A percentile compares a stretch with the other conserved stretches of the same genome.
Conservation (phyloP, 2,888 invertebrate species). For the Ptycholaimellus sp. region DNA sequence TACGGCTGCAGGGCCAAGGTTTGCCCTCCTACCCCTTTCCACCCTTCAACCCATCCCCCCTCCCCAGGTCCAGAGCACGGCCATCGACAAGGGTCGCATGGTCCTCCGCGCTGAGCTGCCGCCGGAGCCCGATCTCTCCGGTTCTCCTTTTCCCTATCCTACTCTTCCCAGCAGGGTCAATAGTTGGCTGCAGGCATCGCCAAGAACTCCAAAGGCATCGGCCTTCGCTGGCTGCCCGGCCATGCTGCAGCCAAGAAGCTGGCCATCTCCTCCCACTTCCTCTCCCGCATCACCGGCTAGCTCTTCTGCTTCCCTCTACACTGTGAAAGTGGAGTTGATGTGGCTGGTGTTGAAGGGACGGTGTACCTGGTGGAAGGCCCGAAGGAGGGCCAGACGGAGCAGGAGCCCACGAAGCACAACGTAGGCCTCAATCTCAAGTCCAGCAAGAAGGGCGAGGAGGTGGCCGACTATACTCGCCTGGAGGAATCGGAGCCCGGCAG, state of each 20-base stretch:
- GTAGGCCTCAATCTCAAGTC: slow-evolving; percentile 74
- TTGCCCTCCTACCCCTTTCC: no score
- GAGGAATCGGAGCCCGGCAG: slow-evolving; percentile 26
- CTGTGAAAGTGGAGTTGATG: no score
- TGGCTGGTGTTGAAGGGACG: no score
- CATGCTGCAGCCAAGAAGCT: no score
- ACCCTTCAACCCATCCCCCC: no score
- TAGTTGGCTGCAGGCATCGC: background rate
- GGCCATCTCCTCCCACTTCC: slow-evolving; percentile 39
- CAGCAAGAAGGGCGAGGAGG: slow-evolving; percentile 48
- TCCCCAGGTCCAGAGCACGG: slow-evolving; percentile 1
- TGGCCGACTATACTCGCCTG: slow-evolving; percentile 54
- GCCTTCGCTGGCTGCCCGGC: background rate
- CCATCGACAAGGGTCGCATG: no score
- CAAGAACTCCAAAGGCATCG: background rate
- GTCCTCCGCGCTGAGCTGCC: no score
- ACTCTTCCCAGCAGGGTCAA: background rate
- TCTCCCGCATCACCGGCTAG: slow-evolving; percentile 70
- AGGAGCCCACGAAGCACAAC: slow-evolving; percentile 34
- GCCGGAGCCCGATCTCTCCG: background rate
- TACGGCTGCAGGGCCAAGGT: slow-evolving; percentile 58
- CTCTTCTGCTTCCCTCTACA: no score
- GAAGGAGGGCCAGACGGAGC: slow-evolving; percentile 12
- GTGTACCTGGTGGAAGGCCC: slow-evolving; percentile 38
- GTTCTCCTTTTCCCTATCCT: background rate